phyloP scores from a whole-genome alignment of 1,140 invertebrate species.

The Himalopsyche phryganea region DNA sequence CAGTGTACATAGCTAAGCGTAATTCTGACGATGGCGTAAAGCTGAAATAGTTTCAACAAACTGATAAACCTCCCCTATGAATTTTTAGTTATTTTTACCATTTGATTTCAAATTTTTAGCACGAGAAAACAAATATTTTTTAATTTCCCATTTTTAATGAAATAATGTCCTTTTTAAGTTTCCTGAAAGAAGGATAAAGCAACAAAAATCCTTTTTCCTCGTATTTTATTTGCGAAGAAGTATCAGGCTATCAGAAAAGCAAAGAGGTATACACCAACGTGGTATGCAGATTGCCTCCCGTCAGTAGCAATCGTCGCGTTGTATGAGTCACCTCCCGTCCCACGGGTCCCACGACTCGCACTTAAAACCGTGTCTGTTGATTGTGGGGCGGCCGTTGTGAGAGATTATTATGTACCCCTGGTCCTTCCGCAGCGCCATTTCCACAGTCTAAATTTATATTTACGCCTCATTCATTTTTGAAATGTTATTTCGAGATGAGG shows the following conservation, averaged over 20 bases:
- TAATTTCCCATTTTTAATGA: no score
- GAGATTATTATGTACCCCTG: constrained; percentile 23
- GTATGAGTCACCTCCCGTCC: constrained; percentile 5
- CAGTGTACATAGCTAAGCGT: no score
- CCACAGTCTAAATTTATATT: constrained; percentile 27
- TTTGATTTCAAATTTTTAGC: no score
- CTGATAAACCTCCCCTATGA: no score
- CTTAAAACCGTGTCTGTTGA: constrained; percentile 24
- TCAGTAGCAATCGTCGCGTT: neutral
- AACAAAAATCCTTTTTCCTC: no score
- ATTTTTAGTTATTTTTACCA: no score
- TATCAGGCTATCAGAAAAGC: constrained; percentile 13
- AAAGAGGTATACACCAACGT: constrained; percentile 13
- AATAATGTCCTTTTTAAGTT: no score
- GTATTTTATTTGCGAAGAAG: neutral
- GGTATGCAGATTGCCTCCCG: constrained; percentile 22
- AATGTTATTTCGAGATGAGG: constrained; percentile 4
- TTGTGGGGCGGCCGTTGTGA: constrained; percentile 19
- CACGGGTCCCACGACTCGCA: constrained; percentile 11
- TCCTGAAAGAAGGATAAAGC: no score
- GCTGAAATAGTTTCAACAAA: no score
- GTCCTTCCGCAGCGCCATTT: constrained; percentile 19
- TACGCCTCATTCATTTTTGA: constrained; percentile 23
- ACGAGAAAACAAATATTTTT: no score
- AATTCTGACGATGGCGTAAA: no score